Percentiles rank a stretch among this genome's conserved stretches.
These are phyloP conservation scores for Ispidina lecontei DNA, from an alignment of 2,797 vertebrate genomes.

Conservation along the genomic window DNA sequence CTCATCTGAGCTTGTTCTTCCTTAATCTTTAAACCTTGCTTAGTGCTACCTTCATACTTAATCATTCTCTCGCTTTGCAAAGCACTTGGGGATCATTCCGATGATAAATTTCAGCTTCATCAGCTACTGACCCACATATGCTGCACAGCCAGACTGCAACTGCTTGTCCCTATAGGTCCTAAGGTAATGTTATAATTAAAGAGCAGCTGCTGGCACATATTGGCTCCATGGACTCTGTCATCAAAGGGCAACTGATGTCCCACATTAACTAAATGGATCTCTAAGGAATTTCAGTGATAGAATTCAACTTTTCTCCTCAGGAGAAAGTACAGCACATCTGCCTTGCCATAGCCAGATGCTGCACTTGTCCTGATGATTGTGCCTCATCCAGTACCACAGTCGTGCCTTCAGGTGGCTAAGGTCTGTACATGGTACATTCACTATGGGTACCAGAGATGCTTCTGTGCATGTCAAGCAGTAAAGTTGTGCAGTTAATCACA, in stretches of 20 bases:
- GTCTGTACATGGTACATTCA: not conserved
- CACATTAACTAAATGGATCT: slow-evolving; percentile 55
- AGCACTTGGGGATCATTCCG: slow-evolving; percentile 53
- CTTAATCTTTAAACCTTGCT: slow-evolving; percentile 64
- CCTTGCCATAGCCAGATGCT: not conserved
- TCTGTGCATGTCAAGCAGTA: not conserved
- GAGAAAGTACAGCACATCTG: not conserved
- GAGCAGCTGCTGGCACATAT: slow-evolving; percentile 57
- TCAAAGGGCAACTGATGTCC: slow-evolving; percentile 61
- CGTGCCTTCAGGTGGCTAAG: not conserved
- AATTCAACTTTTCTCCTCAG: not conserved
- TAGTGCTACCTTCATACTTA: slow-evolving; percentile 63
- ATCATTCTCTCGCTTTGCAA: slow-evolving; percentile 62
- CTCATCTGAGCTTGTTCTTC: slow-evolving; percentile 35
- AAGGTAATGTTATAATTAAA: slow-evolving; percentile 56
- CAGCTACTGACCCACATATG: slow-evolving; percentile 66
- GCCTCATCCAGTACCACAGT: not conserved
- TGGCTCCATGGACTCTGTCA: slow-evolving; percentile 4
- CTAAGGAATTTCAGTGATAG: slow-evolving; percentile 18
- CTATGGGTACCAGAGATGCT: not conserved
- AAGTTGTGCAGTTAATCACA: not conserved
- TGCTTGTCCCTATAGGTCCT: slow-evolving; percentile 35
- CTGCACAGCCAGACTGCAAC: not conserved
- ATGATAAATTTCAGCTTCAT: slow-evolving; percentile 74
- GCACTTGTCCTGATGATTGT: not conserved